Base-by-base conservation (phyloP, 2,797 vertebrate species). In the Glyptemys insculpta region DNA sequence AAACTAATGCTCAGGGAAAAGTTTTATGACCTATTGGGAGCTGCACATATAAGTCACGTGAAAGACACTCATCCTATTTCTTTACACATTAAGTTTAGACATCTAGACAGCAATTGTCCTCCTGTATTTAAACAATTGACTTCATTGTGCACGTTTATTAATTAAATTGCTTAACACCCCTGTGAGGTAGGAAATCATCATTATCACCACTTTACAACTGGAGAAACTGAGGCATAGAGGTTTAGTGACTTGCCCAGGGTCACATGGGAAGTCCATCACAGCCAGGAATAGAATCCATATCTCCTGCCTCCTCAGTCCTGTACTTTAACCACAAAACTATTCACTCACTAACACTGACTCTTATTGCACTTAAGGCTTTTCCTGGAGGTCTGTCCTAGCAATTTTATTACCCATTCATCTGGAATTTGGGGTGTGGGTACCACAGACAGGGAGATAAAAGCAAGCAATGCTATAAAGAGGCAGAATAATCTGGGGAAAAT, bases 291-390 rank as follows among this genome's bases (percentile, higher is more conserved):
- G 68, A 23, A 74, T 74, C 65, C 65, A n/a, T 34, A 41, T 74
- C 72, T 44, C 23, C 37, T 44, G 12, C 37, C 23, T 74, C 41
- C 21, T 25, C 5, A 44, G 12, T 9, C 44, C 27, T 49, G 27
- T 31, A 49, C 44, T 78, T 78, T 47, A 29, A 78, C 25, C 14
- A 47, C 1, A 2, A 50, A 11, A 2, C 50, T 4, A 0, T 0
- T 7, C 37, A 8, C 19, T 93, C 76, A 52, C 29, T 14, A 12
- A 5, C n/a, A 56, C 34, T 15, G 12, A 0, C 0, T 78, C 0
- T 6, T 54, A 16, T 0, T 0, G 50, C 54, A 79, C 34, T 37
- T 41, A 19, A 72, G 65, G 74, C 29, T 47, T 31, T 89, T 56
- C 81, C 83, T 82, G 83, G 47, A 79, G 86, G 41, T 47, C 50